Percentiles rank a stretch among this genome's conserved stretches.
Evolutionary conservation across 2,797 vertebrate genomes (phyloP).

Genomic region (Coregonus ussuriensis): DNA sequence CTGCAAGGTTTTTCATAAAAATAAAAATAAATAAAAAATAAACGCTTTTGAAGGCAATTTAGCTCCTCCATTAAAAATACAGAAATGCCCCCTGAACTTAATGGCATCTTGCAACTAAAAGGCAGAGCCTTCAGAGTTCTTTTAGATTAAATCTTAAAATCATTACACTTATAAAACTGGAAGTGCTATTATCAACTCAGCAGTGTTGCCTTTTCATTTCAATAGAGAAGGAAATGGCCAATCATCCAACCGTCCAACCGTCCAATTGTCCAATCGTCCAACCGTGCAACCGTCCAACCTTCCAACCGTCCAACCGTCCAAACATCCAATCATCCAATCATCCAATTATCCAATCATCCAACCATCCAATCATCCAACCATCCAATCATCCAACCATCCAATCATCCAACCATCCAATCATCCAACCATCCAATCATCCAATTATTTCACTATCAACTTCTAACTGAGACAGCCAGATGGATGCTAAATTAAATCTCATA

Average conservation of each 20-base stretch:
- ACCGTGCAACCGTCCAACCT: too few relatives aligned
- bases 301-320: too few relatives aligned
- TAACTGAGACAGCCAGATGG: slow-evolving; percentile 4
- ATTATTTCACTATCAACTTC: slow-evolving; percentile 24
- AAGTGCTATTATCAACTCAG: slow-evolving; percentile 36
- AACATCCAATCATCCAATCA: too few relatives aligned
- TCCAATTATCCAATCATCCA: too few relatives aligned
- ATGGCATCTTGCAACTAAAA: slow-evolving; percentile 69
- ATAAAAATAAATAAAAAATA: slow-evolving; percentile 71
- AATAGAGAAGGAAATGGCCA: slow-evolving; percentile 32
- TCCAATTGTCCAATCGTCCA: too few relatives aligned
- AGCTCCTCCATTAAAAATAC: slow-evolving; percentile 78
- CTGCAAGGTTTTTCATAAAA: slow-evolving; percentile 71
- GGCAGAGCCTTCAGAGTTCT: slow-evolving; percentile 61
- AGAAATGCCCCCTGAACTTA: slow-evolving; percentile 72
- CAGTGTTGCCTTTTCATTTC: slow-evolving; percentile 44
- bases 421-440: slow-evolving; percentile 8
- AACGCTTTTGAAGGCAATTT: slow-evolving; percentile 74
- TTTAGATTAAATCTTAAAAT: slow-evolving; percentile 61
- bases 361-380: too few relatives aligned
- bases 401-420: too few relatives aligned
- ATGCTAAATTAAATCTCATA: slow-evolving; percentile 3
- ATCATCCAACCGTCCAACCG: too few relatives aligned
- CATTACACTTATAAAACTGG: slow-evolving; percentile 33
- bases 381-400: too few relatives aligned